Conservation (phyloP, 2,797 vertebrate species). For the Chrosomus eos region DNA sequence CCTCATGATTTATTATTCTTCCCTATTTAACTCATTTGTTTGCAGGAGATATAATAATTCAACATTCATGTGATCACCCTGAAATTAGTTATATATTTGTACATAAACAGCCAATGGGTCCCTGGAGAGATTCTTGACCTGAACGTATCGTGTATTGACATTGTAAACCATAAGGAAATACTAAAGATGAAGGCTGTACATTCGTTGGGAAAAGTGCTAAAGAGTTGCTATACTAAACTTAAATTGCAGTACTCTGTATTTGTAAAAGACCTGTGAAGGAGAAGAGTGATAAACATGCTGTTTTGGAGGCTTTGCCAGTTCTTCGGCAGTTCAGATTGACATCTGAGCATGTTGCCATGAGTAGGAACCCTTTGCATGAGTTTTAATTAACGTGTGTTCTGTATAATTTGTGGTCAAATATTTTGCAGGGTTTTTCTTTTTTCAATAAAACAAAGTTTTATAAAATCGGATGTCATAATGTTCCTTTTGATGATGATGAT, state of each 20-base stretch:
- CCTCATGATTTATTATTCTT: not conserved
- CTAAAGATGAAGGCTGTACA: not conserved
- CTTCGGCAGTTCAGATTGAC: constrained; percentile 18
- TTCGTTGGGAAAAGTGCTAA: not conserved
- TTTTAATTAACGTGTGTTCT: constrained; percentile 57
- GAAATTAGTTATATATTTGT: constrained; percentile 4
- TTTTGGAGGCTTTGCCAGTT: constrained; percentile 18
- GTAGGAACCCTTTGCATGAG: constrained; percentile 55
- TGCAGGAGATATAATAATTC: not conserved
- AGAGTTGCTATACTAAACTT: not conserved
- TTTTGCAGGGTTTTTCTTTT: constrained; percentile 60
- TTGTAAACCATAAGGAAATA: not conserved
- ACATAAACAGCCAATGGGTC: constrained; percentile 22
- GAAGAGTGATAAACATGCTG: not conserved
- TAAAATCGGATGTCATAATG: not conserved
- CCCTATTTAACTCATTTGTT: not conserved
- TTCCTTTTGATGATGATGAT: not conserved
- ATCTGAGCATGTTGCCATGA: constrained; percentile 51
- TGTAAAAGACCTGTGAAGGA: not conserved
- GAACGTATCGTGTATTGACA: not conserved
- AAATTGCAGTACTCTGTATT: constrained; percentile 6
- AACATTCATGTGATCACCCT: not conserved
- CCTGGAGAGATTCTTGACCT: not conserved
- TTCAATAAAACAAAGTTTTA: constrained; percentile 58
- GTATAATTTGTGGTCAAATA: constrained; percentile 62